A percentile compares a stretch with the other conserved stretches of the same genome.
Evolutionary conservation across 2,888 invertebrate genomes (phyloP).

Genomic region (Zelleria hepariella): DNA sequence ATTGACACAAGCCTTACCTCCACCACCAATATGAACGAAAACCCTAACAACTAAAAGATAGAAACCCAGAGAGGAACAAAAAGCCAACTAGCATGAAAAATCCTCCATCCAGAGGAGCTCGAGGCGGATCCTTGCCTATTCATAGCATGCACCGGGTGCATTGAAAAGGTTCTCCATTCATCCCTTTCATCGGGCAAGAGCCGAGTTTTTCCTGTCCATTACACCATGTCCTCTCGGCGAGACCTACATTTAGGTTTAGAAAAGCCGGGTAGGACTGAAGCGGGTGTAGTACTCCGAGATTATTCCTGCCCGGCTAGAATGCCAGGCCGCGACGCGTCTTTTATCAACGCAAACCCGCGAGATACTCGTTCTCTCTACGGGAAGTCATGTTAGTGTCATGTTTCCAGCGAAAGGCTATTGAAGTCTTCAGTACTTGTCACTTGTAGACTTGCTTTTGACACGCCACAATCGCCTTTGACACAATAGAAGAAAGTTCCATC

Average conservation of each 20-base stretch:
- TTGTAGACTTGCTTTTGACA: too few species aligned
- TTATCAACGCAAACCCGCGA: too few species aligned
- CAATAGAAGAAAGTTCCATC: too few species aligned
- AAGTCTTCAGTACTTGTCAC: too few species aligned
- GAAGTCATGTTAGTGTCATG: too few species aligned
- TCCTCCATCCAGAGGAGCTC: not conserved
- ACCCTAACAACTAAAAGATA: not conserved
- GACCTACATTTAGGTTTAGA: not conserved
- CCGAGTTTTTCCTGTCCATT: not conserved
- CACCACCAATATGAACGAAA: not conserved
- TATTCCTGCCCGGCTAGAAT: too few species aligned
- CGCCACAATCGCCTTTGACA: too few species aligned
- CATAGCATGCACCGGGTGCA: not conserved
- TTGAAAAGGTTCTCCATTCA: not conserved
- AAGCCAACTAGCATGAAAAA: not conserved
- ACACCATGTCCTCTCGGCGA: not conserved
- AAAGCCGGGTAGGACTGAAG: too few species aligned
- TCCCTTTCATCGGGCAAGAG: not conserved
- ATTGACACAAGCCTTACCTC: not conserved
- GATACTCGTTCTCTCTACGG: too few species aligned
- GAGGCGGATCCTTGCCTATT: not conserved
- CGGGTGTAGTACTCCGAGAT: too few species aligned
- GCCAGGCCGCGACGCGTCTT: too few species aligned
- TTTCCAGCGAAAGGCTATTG: too few species aligned
- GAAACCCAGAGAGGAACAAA: not conserved